These are phyloP conservation scores for Microplitis deprimator DNA, from an alignment of 2,888 invertebrate species.

Conservation along the genomic window DNA sequence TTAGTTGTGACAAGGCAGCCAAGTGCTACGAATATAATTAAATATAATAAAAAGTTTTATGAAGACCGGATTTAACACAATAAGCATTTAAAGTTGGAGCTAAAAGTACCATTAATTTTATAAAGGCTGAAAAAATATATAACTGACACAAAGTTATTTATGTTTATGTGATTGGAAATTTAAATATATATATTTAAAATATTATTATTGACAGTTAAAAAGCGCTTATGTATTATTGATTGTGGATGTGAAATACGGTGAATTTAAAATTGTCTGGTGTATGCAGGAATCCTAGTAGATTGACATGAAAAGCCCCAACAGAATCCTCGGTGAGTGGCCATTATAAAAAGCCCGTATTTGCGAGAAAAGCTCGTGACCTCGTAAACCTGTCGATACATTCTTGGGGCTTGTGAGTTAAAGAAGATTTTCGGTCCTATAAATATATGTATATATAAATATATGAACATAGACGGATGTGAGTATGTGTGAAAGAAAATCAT, in stretches of 20 bases:
- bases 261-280: not conserved
- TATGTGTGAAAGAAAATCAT: constrained; percentile 5
- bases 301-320: constrained; percentile 20
- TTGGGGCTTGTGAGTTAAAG: constrained; percentile 5
- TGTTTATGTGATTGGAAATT: no score
- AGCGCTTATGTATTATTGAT: not conserved
- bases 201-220: no score
- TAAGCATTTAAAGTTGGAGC: no score
- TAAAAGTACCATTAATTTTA: no score
- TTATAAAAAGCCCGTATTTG: not conserved
- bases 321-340: constrained; percentile 26
- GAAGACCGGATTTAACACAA: no score
- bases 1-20: no score
- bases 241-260: not conserved
- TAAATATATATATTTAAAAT: no score
- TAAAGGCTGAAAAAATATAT: no score
- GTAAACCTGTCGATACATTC: constrained; percentile 31
- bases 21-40: no score
- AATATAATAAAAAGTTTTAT: no score
- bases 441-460: not conserved
- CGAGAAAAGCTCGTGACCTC: constrained; percentile 30
- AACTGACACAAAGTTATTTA: no score
- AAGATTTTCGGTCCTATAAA: not conserved
- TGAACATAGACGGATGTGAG: not conserved
- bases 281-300: constrained; percentile 5